phyloP scores from a whole-genome alignment of 2,888 invertebrate genomes.

The Catocala nupta region DNA sequence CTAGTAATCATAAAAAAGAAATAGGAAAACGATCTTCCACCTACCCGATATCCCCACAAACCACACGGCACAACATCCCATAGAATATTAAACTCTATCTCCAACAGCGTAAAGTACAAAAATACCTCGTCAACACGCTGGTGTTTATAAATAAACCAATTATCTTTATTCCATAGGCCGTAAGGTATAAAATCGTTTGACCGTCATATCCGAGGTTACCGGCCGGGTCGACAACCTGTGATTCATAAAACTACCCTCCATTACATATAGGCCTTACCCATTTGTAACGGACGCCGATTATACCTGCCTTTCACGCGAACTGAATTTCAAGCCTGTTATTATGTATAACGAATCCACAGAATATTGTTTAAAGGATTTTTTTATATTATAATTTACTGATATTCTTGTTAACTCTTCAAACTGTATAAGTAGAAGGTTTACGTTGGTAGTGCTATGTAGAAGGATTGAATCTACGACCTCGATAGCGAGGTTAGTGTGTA shows the following conservation, averaged over 20 bases:
- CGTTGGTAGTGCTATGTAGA: too few relatives aligned
- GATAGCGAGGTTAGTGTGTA: too few relatives aligned
- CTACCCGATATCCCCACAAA: conserved; percentile 24
- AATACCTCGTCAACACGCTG: conserved; percentile 11
- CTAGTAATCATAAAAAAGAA: too few relatives aligned
- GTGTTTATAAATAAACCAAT: conserved; percentile 38
- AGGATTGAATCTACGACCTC: too few relatives aligned
- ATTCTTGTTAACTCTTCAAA: not conserved
- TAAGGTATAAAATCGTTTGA: conserved; percentile 44
- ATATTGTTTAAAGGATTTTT: conserved; percentile 35
- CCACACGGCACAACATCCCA: conserved; percentile 16
- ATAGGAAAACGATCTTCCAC: conserved; percentile 31
- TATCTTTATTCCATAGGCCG: conserved; percentile 35
- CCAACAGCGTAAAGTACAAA: conserved; percentile 24
- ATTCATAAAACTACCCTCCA: conserved; percentile 74
- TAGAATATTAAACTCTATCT: conserved; percentile 23
- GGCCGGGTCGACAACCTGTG: conserved; percentile 71
- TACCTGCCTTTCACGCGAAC: conserved; percentile 58
- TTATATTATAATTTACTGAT: not conserved
- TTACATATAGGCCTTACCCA: conserved; percentile 66
- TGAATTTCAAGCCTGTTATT: conserved; percentile 37
- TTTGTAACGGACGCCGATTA: conserved; percentile 60
- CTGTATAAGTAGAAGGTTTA: too few relatives aligned
- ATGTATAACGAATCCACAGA: conserved; percentile 45
- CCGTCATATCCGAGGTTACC: conserved; percentile 57